Base-by-base conservation (phyloP, 92 coral and sea anemone genomes). In the Palythoa grandis region DNA sequence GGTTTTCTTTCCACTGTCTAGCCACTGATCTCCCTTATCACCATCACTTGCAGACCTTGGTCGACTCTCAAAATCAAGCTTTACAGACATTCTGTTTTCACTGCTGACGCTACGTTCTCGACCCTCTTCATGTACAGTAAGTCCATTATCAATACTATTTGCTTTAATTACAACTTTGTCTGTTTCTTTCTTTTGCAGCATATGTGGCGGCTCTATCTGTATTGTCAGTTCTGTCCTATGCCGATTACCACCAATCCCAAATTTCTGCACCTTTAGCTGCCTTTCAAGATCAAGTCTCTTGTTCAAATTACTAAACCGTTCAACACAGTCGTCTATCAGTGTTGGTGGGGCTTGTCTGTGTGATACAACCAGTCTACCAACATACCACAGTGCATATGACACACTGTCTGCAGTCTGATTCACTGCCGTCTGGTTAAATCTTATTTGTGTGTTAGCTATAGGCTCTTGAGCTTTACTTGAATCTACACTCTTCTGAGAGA, bases 41-140 rank as follows among this genome's bases (percentile, higher is more conserved):
- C 97, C 99, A 83, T 96, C 99, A 78, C 99, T 96, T 4, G 98
- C 98, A 14, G 99, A 96, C 25, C 99, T 87, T 23, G 99, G 99
- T 10, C 99, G 71, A 25, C 76, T 90, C n/a, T 71, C 74, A 3
- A 48, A 75, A 52, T 83, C 89, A 73, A 78, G 58, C 20, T 67
- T 29, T 15, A 60, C 25, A 47, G 78, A 38, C 11, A 68, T 38
- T 23, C 69, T 35, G 63, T 47, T 35, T 9, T 84, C 89, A 7
- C 52, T 47, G 37, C 77, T 75, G 20, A 58, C 15, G 35, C 85
- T 74, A 3, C 74, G 68, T 24, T 82, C 85, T 11, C 89, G 70
- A 38, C 69, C 66, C 50, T 84, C 86, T 1, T 87, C 91, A 8
- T 79, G 82, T 11, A 88, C 82, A 19, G 89, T 84, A 23, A 83